Evolutionary conservation across 2,888 invertebrate species (phyloP), one percentile per base, ranked within the genome.

Genomic region (Pheosia gnoma): DNA sequence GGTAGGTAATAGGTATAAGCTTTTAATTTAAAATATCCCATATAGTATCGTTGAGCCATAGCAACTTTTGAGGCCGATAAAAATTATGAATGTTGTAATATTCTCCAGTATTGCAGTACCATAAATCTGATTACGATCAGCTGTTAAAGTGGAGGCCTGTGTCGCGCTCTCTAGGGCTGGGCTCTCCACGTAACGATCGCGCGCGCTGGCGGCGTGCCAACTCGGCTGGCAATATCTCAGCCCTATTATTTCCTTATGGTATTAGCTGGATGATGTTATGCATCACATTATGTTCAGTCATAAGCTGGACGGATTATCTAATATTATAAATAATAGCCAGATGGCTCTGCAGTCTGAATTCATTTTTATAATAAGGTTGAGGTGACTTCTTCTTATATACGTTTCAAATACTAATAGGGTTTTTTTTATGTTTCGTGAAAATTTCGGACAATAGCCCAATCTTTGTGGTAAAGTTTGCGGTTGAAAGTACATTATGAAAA

Each of bases 141-240:
- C 77, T 59, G 62, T 62, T 57, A 51, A 36, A 57, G 59, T 66
- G 62, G 56, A 36, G 63, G 41, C 37, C 41, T 72, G 79, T 75
- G 36, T 45, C 41, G 78, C 71, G 67, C 75, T 66, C 71, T 61
- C 59, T 59, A 80, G 85, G 74, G 85, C 84, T 83, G 84, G 84
- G 77, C 70, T 77, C 63, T 56, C 56, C n/a, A 11, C 11, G 76
- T 79, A 83, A 85, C 85, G 83, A 84, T 83, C 45, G 57, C 81
- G 83, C 68, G 83, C 68, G 65, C 63, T 89, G 89, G 90, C 90
- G 58, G 59, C 66, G 43, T 66, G 85, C 90, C 89, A 89, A 77
- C 78, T 63, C 39, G 39, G 39, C 39, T 39, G n/a, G 38, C 10
- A 60, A 60, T 52, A 39, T 58, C 43, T 63, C 58, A 60, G 59